Conservation (phyloP, 2,888 invertebrate genomes). For the Sphaerophoria rueppellii region DNA sequence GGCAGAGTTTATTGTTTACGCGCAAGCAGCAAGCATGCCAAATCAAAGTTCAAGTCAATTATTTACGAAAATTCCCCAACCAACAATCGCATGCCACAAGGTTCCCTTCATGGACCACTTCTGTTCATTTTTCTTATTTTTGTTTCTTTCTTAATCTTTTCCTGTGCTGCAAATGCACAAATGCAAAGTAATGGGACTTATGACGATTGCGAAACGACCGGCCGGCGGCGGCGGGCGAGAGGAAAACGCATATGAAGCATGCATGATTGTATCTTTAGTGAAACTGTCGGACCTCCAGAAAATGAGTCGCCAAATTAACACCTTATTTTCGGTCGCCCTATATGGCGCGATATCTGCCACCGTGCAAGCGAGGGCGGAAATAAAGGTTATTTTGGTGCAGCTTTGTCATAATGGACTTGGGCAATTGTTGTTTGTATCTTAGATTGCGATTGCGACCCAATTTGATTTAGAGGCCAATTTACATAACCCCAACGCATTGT, state of each 20-base stretch:
- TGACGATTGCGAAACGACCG: background rate
- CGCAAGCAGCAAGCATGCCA: conserved; percentile 57
- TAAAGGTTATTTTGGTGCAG: conserved; percentile 33
- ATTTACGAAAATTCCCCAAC: conserved; percentile 59
- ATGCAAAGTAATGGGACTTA: conserved; percentile 61
- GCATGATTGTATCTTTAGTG: conserved; percentile 60
- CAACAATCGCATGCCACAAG: conserved; percentile 43
- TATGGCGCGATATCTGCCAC: background rate
- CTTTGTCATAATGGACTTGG: conserved; percentile 60
- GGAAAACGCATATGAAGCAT: background rate
- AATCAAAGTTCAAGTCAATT: conserved; percentile 74
- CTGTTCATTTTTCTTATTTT: conserved; percentile 31
- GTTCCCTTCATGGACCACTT: conserved; percentile 52
- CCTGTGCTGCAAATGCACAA: conserved; percentile 20
- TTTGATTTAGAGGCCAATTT: conserved; percentile 72
- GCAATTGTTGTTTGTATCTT: background rate
- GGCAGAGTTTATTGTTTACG: conserved; percentile 40
- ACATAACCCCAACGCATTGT: conserved; percentile 61
- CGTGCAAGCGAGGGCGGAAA: conserved; percentile 37
- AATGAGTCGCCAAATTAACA: conserved; percentile 72
- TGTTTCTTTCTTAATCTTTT: conserved; percentile 16
- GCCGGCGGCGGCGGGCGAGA: too few species aligned
- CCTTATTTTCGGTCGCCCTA: conserved; percentile 55
- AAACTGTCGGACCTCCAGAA: conserved; percentile 57
- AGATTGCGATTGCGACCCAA: conserved; percentile 33